Conservation (phyloP, 2,888 invertebrate species). For the Pediacus dermestoides region DNA sequence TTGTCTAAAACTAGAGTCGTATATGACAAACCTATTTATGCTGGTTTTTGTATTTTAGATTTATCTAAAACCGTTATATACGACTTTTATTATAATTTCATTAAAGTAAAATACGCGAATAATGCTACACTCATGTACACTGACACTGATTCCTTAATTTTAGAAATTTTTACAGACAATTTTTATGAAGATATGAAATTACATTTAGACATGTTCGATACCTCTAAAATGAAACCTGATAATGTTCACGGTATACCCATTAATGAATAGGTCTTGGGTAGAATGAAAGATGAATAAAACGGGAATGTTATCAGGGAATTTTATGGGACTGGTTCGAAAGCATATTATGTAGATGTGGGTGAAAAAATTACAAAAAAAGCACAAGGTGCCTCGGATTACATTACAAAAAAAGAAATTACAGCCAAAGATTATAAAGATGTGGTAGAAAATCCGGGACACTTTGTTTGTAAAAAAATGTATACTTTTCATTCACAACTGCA, state of each 20-base stretch:
- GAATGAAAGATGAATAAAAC: too few species aligned
- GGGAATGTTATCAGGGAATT: slow-evolving; percentile 12
- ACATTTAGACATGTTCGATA: slow-evolving; percentile 36
- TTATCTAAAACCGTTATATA: slow-evolving; percentile 38
- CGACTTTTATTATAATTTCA: slow-evolving; percentile 37
- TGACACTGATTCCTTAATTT: slow-evolving; percentile 34
- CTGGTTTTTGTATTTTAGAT: slow-evolving; percentile 34
- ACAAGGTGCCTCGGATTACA: slow-evolving; percentile 8
- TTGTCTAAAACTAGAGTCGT: slow-evolving; percentile 22
- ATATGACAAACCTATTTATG: slow-evolving; percentile 36
- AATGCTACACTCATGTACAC: too few species aligned
- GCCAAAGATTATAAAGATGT: slow-evolving; percentile 7
- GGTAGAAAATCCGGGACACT: too few species aligned
- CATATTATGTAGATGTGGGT: slow-evolving; percentile 13
- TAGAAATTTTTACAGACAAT: slow-evolving; percentile 37
- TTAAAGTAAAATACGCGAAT: too few species aligned
- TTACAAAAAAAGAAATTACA: slow-evolving; percentile 3
- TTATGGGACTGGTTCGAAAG: slow-evolving; percentile 13
- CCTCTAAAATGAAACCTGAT: slow-evolving; percentile 29
- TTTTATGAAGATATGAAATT: slow-evolving; percentile 37
- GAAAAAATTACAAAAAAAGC: slow-evolving; percentile 8
- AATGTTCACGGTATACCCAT: too few species aligned
- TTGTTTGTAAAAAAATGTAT: too few species aligned
- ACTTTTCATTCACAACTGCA: not conserved
- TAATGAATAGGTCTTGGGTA: too few species aligned